Percentiles rank a stretch among this genome's conserved stretches.
These are phyloP conservation scores for Drosophila tsacasi DNA, from an alignment of 1,140 invertebrate genomes.

Conservation along the genomic window DNA sequence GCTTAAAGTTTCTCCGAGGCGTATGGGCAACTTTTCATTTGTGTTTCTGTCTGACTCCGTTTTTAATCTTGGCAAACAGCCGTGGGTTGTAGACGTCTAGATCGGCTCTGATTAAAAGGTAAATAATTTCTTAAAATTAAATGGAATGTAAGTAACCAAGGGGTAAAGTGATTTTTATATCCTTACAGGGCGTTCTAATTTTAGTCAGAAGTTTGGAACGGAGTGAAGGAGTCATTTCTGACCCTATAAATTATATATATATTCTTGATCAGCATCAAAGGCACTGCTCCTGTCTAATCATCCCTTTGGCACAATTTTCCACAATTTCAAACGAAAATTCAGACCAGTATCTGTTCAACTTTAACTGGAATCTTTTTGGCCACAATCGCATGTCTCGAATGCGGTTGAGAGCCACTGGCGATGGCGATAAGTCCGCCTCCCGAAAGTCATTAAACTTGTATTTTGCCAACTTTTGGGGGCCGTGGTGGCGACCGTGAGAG, in stretches of 20 bases:
- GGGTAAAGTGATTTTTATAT: background rate
- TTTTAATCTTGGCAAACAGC: slow-evolving; percentile 51
- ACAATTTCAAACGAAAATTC: slow-evolving; percentile 3
- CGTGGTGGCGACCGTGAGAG: slow-evolving; percentile 23
- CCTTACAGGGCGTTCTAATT: too few species aligned
- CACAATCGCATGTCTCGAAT: slow-evolving; percentile 51
- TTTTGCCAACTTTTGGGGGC: slow-evolving; percentile 43
- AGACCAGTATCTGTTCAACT: slow-evolving; percentile 29
- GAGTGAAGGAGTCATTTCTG: too few species aligned
- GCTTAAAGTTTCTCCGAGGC: slow-evolving; percentile 45
- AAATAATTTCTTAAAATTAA: slow-evolving; percentile 14
- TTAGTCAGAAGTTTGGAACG: too few species aligned
- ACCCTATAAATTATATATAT: too few species aligned
- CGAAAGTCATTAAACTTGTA: slow-evolving; percentile 78
- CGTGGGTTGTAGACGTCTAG: slow-evolving; percentile 63
- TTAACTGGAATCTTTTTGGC: slow-evolving; percentile 25
- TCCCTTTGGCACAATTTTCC: slow-evolving; percentile 18
- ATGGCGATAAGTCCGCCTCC: slow-evolving; percentile 53
- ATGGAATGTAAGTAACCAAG: slow-evolving; percentile 5
- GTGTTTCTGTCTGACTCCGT: slow-evolving; percentile 27
- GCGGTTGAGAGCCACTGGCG: slow-evolving; percentile 14
- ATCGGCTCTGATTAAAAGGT: slow-evolving; percentile 22
- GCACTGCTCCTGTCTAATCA: background rate
- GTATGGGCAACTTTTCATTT: slow-evolving; percentile 66
- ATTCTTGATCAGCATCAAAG: too few species aligned